A percentile compares a stretch with the other conserved stretches of the same genome.
Conservation (phyloP, 2,113 vertebrate species). For the Phrynocephalus versicolor region DNA sequence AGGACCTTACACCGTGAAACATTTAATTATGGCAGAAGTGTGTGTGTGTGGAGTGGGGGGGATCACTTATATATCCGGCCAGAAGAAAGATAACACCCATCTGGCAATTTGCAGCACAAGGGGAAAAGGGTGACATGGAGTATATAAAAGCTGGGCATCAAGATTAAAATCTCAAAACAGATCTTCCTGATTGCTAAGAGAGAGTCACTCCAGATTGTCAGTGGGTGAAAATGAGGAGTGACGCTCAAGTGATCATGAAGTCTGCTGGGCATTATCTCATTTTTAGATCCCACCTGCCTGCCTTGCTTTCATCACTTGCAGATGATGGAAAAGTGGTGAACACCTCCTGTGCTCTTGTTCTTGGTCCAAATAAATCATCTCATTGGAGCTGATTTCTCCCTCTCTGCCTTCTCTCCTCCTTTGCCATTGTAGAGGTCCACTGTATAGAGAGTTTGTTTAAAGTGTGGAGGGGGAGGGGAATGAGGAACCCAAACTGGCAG, state of each 20-base stretch:
- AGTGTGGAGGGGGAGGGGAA: too few species aligned
- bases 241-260: not conserved
- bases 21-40: not conserved
- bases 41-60: too few species aligned
- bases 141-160: not conserved
- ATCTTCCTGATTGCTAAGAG: not conserved
- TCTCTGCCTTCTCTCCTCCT: too few species aligned
- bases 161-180: not conserved
- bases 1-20: not conserved
- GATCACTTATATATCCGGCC: not conserved
- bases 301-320: not conserved
- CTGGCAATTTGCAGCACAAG: too few species aligned
- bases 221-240: rapidly evolving
- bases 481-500: not conserved
- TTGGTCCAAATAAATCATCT: not conserved
- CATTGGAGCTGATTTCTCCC: too few species aligned
- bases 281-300: not conserved
- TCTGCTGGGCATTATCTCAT: not conserved
- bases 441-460: too few species aligned
- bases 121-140: not conserved
- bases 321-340: too few species aligned
- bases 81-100: too few species aligned
- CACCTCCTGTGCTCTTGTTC: not conserved
- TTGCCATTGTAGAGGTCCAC: too few species aligned
- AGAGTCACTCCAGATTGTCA: not conserved